Base-by-base conservation (phyloP, 1,140 invertebrate genomes). In the Harlomillsia oculata region DNA sequence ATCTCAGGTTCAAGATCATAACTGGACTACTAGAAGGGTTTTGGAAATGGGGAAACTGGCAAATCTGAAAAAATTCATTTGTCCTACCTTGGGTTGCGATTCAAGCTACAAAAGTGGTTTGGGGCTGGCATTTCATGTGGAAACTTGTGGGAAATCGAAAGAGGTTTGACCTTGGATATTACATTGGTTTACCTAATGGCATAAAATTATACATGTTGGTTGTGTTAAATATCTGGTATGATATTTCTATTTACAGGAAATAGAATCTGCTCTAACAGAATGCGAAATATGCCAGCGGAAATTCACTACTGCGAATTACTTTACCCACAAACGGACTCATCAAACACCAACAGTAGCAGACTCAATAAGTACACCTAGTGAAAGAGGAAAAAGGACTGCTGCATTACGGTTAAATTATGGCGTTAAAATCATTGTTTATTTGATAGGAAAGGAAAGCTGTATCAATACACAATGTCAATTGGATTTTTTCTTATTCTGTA, bases 251-350 rank as follows among this genome's bases (percentile, higher is more conserved):
- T 51, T 16, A 3, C 5, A 62, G 55, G 62, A 64, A 54, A 32
- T 56, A 3, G 34, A 50, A 21, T 53, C 62, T 2, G 37, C 28
- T 6, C 21, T 54, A 9, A 37, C 60, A 2, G 34, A 46, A 54
- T 64, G 62, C 34, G 62, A 60, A 3, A 11, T 60, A 5, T 64
- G 62, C 32, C 13, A 39, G 14, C 26, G 37, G 16, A 60, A 56
- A 16, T 51, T 53, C 29, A 14, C 46, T 8, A n/a, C 37, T 14
- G 30, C 62, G 11, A 64, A 57, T 32, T 28, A 60, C 5, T 13
- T 16, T 5, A 50, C 44, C 41, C 62, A 64, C 26, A 52, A 51
- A 20, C 56, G 41, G 29, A 29, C 44, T 16, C 60, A 62, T 8
- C 5, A 5, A 26, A n/a, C 16, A 39, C 26, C 6, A 6, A 25